phyloP scores from a whole-genome alignment of 2,888 invertebrate species.

The Metopia argyrocephala region DNA sequence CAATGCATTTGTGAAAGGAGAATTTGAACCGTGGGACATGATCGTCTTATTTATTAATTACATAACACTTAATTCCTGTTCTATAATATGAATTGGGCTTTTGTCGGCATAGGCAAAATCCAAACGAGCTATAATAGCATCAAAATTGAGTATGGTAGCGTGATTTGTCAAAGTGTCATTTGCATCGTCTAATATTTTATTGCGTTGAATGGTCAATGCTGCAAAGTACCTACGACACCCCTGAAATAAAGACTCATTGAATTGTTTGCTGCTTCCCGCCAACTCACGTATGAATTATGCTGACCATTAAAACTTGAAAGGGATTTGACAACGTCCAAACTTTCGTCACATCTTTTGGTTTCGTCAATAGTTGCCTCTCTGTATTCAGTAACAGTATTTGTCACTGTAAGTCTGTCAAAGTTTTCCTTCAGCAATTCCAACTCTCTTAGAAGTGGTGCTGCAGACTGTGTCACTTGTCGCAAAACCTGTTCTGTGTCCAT shows the following conservation, averaged over 20 bases:
- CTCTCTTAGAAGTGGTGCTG: too few relatives aligned
- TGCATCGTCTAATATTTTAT: not conserved
- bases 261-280: slow-evolving; percentile 6
- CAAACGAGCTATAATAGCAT: slow-evolving; percentile 36
- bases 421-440: too few relatives aligned
- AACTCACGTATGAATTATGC: not conserved
- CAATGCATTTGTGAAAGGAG: slow-evolving; percentile 30
- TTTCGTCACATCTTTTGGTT: not conserved
- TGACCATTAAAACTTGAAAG: not conserved
- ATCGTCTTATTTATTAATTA: slow-evolving; percentile 42
- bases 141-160: slow-evolving; percentile 45
- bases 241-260: not conserved
- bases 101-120: slow-evolving; percentile 55
- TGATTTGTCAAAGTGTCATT: slow-evolving; percentile 52
- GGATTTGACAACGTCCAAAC: slow-evolving; percentile 3
- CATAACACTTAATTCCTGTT: slow-evolving; percentile 53
- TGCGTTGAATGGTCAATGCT: not conserved
- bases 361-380: not conserved
- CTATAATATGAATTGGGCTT: slow-evolving; percentile 46
- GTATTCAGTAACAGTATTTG: too few relatives aligned
- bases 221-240: too few relatives aligned
- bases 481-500: too few relatives aligned
- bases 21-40: slow-evolving; percentile 38
- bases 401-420: too few relatives aligned
- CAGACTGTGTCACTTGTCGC: too few relatives aligned